Conservation (phyloP, 2,113 vertebrate species). For the Psilopogon haemacephalus region DNA sequence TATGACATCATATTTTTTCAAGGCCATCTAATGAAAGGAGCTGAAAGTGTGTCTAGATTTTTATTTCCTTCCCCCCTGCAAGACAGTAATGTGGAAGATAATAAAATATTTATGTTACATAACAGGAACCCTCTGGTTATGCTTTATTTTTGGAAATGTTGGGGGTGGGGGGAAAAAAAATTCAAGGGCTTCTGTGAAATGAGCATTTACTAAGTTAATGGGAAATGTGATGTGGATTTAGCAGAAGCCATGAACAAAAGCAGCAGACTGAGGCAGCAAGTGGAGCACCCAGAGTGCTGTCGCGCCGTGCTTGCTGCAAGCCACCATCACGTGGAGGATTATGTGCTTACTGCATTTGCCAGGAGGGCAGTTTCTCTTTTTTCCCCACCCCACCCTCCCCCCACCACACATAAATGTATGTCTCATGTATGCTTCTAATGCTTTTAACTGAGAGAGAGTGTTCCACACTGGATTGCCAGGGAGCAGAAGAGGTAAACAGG, state of each 20-base stretch:
- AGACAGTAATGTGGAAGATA: conserved; percentile 27
- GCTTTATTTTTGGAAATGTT: conserved; percentile 51
- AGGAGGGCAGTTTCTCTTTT: background rate
- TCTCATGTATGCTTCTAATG: background rate
- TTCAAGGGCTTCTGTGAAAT: conserved; percentile 17
- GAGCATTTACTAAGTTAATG: conserved; percentile 4
- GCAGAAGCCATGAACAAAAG: background rate
- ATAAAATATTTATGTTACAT: conserved; percentile 56
- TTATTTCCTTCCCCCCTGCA: background rate
- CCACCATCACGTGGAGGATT: background rate
- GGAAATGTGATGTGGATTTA: background rate
- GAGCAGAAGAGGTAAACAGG: too few species aligned
- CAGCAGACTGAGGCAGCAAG: background rate
- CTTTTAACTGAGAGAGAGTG: background rate
- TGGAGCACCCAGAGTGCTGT: background rate
- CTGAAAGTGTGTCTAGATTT: background rate
- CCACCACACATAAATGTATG: background rate
- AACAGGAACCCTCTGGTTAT: conserved; percentile 43
- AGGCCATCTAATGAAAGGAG: background rate
- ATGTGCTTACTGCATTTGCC: background rate
- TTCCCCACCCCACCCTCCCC: too few species aligned
- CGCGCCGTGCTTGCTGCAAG: background rate
- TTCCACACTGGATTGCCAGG: background rate
- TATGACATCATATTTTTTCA: conserved; percentile 13
- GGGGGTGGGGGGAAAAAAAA: background rate